Evolutionary conservation across 2,888 invertebrate species (phyloP).

Genomic region (Pyrocoelia pectoralis): DNA sequence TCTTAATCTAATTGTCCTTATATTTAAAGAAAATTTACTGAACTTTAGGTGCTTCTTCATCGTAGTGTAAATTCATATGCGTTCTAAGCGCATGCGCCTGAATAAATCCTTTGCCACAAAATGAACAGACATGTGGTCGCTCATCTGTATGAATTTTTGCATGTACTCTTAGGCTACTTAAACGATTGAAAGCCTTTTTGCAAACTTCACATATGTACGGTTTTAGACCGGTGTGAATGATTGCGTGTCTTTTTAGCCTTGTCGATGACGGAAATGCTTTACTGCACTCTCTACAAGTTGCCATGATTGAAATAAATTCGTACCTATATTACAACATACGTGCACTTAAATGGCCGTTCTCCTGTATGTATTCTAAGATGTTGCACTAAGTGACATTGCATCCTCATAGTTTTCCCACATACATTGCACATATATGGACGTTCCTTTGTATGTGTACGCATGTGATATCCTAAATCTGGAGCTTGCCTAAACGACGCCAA

Average conservation of each 20-base stretch:
- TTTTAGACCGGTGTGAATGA: conserved; percentile 60
- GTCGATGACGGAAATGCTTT: conserved; percentile 82
- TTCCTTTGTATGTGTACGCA: conserved; percentile 48
- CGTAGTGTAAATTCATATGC: conserved; percentile 44
- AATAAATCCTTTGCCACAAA: conserved; percentile 45
- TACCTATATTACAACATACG: conserved; percentile 58
- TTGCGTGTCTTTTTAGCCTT: conserved; percentile 46
- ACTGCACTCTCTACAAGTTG: conserved; percentile 65
- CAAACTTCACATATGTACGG: conserved; percentile 60
- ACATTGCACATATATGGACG: conserved; percentile 46
- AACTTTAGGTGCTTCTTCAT: conserved; percentile 39
- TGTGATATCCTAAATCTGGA: conserved; percentile 46
- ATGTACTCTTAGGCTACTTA: conserved; percentile 59
- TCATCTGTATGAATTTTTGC: conserved; percentile 59
- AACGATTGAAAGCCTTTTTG: conserved; percentile 57
- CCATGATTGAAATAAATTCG: too few species aligned
- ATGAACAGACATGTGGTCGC: conserved; percentile 46
- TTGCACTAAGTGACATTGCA: conserved; percentile 69
- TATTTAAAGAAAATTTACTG: too few species aligned
- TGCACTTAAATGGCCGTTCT: conserved; percentile 79
- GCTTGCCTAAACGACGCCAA: background rate
- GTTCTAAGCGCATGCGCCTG: conserved; percentile 43
- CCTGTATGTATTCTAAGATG: conserved; percentile 84
- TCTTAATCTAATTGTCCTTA: too few species aligned
- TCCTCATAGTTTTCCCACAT: conserved; percentile 45